Percentiles rank a stretch among this genome's conserved stretches.
These are phyloP conservation scores for Uria aalge DNA, from an alignment of 2,113 vertebrate genomes.

Conservation along the genomic window DNA sequence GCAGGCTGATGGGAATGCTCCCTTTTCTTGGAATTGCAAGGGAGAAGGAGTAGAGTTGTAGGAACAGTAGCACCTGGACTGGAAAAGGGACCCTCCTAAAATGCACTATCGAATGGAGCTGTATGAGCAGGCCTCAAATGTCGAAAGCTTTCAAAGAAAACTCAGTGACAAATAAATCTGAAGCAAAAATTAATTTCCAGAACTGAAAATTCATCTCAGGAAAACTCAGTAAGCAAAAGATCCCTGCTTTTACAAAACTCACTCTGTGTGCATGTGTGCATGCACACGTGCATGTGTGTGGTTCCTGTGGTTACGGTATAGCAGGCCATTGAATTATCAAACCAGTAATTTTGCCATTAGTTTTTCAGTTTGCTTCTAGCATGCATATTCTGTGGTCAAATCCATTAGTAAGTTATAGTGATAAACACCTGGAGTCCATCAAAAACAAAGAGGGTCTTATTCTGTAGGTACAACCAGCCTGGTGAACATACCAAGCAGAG, in stretches of 20 bases:
- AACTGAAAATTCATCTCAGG: background rate
- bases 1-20: background rate
- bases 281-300: background rate
- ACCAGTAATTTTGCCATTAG: conserved; percentile 67
- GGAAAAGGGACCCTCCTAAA: background rate
- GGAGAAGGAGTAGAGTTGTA: background rate
- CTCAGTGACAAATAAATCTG: background rate
- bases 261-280: background rate
- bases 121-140: background rate
- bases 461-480: conserved; percentile 66
- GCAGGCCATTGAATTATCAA: conserved; percentile 65
- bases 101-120: background rate
- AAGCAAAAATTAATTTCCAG: background rate
- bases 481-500: conserved; percentile 72
- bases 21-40: background rate
- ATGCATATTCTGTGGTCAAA: conserved; percentile 70
- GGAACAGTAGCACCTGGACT: background rate
- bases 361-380: conserved; percentile 69
- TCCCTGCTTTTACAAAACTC: background rate
- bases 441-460: conserved; percentile 85
- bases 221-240: background rate
- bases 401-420: conserved; percentile 77
- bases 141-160: background rate
- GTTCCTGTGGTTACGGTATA: conserved; percentile 26
- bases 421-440: conserved; percentile 87